A percentile compares a stretch with the other conserved stretches of the same genome.
Conservation (phyloP, 1,140 invertebrate species). For the Ceratosolen solmsi region DNA sequence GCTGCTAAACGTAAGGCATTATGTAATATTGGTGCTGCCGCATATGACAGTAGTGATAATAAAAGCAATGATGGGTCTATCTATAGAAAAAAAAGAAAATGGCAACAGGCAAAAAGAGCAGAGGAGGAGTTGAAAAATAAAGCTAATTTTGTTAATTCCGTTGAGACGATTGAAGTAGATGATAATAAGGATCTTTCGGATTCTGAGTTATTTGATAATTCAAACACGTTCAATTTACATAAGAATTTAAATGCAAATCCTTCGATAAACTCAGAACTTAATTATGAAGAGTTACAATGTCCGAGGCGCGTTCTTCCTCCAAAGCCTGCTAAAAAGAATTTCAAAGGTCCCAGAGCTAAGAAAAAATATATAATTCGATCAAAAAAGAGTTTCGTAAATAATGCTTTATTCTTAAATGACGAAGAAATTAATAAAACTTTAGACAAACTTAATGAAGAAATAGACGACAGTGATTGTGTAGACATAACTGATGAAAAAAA, state of each 20-base stretch:
- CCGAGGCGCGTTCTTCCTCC: conserved; percentile 52
- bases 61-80: conserved; percentile 40
- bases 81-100: conserved; percentile 57
- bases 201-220: conserved; percentile 21
- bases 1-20: conserved; percentile 60
- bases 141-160: not conserved
- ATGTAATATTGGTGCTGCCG: conserved; percentile 44
- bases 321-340: conserved; percentile 47
- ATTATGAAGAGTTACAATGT: conserved; percentile 22
- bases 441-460: conserved; percentile 31
- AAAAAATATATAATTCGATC: conserved; percentile 33
- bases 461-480: conserved; percentile 33
- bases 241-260: conserved; percentile 13
- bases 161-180: conserved; percentile 26
- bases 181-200: conserved; percentile 35
- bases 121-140: conserved; percentile 23
- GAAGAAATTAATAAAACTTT: conserved; percentile 46
- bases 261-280: no score
- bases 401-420: conserved; percentile 42
- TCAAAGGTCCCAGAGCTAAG: conserved; percentile 31
- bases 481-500: conserved; percentile 34
- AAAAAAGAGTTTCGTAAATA: conserved; percentile 20
- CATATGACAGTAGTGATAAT: conserved; percentile 52
- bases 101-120: conserved; percentile 31
- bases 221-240: conserved; percentile 3